Evolutionary conservation across 2,113 vertebrate genomes (phyloP).

Genomic region (Austrofundulus limnaeus): DNA sequence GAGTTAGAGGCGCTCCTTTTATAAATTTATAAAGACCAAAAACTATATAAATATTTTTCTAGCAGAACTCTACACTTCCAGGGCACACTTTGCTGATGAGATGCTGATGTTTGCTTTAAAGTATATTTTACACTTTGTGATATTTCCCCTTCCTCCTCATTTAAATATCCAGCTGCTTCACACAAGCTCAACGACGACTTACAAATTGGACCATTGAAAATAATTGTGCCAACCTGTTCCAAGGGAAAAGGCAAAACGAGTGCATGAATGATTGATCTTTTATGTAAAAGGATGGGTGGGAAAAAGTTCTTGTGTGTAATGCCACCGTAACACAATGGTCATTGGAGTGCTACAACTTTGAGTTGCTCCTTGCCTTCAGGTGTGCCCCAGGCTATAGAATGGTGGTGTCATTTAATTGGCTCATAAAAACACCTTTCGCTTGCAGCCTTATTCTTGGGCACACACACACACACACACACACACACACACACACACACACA

Average conservation of each 20-base stretch:
- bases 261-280: conserved; percentile 72
- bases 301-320: conserved; percentile 49
- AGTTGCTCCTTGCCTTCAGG: conserved; percentile 71
- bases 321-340: conserved; percentile 71
- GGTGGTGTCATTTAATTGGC: conserved; percentile 80
- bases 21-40: neutral
- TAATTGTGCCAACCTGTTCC: conserved; percentile 63
- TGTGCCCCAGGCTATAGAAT: conserved; percentile 76
- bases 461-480: conserved; percentile 14
- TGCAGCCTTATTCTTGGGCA: conserved; percentile 60
- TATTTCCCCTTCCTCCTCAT: conserved; percentile 32
- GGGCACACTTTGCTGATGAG: conserved; percentile 8
- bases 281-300: neutral
- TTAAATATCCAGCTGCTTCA: conserved; percentile 54
- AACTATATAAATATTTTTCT: no score
- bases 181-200: conserved; percentile 40
- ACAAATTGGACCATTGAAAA: conserved; percentile 71
- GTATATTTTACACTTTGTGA: conserved; percentile 32
- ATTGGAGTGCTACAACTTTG: conserved; percentile 68
- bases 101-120: conserved; percentile 11
- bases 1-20: neutral
- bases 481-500: conserved; percentile 27
- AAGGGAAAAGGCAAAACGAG: conserved; percentile 67
- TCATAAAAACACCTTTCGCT: conserved; percentile 79
- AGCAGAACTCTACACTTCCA: no score